A percentile compares a stretch with the other conserved stretches of the same genome.
These are phyloP conservation scores for Pasiphila rectangulata DNA, from an alignment of 2,888 invertebrate species.

Conservation along the genomic window DNA sequence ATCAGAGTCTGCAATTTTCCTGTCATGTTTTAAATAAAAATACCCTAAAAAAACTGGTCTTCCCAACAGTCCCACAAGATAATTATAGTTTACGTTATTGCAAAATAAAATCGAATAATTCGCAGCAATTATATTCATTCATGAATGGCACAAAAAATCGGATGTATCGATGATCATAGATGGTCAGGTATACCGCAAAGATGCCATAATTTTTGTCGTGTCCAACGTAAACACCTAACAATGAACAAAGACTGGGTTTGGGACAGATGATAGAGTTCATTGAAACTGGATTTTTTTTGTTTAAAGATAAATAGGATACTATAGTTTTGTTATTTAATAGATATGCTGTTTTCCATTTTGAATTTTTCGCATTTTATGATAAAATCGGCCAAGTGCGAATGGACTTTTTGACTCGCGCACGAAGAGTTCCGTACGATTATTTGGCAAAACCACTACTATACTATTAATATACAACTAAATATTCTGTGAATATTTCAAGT, in stretches of 20 bases:
- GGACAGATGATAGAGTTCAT: conserved; percentile 8
- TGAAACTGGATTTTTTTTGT: too few relatives aligned
- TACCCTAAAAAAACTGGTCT: conserved; percentile 7
- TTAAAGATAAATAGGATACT: too few relatives aligned
- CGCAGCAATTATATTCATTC: conserved; percentile 61
- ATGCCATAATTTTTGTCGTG: conserved; percentile 67
- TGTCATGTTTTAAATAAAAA: conserved; percentile 1
- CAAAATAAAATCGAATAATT: conserved; percentile 47
- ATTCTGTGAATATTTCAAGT: too few relatives aligned
- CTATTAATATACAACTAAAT: too few relatives aligned
- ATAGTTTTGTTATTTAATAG: too few relatives aligned
- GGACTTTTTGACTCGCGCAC: too few relatives aligned
- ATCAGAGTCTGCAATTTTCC: conserved; percentile 3
- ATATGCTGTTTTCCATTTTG: too few relatives aligned
- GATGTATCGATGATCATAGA: conserved; percentile 64
- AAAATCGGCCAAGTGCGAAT: too few relatives aligned
- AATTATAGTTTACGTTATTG: conserved; percentile 37
- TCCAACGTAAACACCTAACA: conserved; percentile 65
- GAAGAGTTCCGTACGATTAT: too few relatives aligned
- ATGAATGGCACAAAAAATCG: conserved; percentile 64
- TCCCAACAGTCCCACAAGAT: conserved; percentile 14
- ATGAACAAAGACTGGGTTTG: conserved; percentile 43
- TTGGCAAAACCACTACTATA: too few relatives aligned
- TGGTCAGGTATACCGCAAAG: conserved; percentile 56
- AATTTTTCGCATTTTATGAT: too few relatives aligned